phyloP scores from a whole-genome alignment of 2,888 invertebrate genomes.

The Chloroclysta siterata region DNA sequence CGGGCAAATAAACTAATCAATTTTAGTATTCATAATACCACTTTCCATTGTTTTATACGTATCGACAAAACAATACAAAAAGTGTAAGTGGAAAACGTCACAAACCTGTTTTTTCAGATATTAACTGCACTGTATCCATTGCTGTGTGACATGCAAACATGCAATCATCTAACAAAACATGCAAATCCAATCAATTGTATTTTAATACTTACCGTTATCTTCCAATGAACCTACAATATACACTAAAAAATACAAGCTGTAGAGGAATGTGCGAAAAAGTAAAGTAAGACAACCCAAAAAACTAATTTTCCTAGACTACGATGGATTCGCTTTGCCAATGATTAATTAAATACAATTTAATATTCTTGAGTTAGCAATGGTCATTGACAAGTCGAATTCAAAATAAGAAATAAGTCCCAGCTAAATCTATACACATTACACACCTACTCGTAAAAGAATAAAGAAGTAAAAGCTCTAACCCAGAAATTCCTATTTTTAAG shows the following conservation, averaged over 20 bases:
- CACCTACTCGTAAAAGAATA: conserved; percentile 3
- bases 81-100: no score
- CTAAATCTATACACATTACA: background rate
- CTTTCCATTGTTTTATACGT: no score
- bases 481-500: conserved; percentile 37
- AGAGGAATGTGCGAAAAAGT: conserved; percentile 84
- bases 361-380: conserved; percentile 1
- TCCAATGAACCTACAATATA: conserved; percentile 22
- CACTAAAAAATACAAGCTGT: conserved; percentile 30
- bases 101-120: no score
- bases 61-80: no score
- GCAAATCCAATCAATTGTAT: background rate
- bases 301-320: conserved; percentile 10
- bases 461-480: conserved; percentile 33
- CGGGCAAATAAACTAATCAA: no score
- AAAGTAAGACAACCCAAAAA: conserved; percentile 33
- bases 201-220: conserved; percentile 22
- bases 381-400: conserved; percentile 19
- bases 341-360: background rate
- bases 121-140: no score
- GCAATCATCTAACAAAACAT: conserved; percentile 6
- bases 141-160: conserved; percentile 8
- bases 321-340: conserved; percentile 34
- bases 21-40: no score
- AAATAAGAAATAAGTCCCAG: background rate